Conservation (phyloP, 2,797 vertebrate species). For the Urocyon cinereoargenteus region DNA sequence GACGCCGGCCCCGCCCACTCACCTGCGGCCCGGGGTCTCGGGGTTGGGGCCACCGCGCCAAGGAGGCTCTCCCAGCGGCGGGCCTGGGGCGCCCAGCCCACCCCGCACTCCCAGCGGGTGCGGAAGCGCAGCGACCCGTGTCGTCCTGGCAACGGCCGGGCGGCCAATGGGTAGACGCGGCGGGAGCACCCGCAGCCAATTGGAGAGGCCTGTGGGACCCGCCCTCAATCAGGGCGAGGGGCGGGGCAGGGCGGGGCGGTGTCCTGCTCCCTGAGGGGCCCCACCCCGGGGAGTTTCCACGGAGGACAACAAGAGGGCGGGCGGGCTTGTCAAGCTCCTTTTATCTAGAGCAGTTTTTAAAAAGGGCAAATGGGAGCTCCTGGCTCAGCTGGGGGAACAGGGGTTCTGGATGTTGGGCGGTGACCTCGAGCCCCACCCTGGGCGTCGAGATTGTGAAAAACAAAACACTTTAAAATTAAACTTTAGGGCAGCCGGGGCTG, state of each 20-base stretch:
- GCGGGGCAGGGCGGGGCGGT: background rate
- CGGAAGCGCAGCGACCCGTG: conserved; percentile 24
- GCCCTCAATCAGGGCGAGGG: background rate
- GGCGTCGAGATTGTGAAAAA: background rate
- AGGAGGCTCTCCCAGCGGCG: fast-evolving
- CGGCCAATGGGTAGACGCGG: background rate
- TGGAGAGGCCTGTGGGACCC: fast-evolving
- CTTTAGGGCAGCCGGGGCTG: too few relatives aligned
- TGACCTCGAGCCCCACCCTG: background rate
- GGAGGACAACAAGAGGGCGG: too few relatives aligned
- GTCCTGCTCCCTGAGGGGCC: fast-evolving
- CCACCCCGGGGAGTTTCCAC: background rate
- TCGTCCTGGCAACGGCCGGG: conserved; percentile 56
- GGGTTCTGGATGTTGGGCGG: background rate
- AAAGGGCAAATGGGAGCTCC: background rate
- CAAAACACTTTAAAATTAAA: too few relatives aligned
- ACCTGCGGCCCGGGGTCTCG: too few relatives aligned
- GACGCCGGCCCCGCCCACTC: background rate
- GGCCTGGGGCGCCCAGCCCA: background rate
- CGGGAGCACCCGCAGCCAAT: conserved; percentile 10
- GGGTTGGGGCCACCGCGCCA: fast-evolving
- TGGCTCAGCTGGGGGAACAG: background rate
- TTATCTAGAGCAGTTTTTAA: background rate
- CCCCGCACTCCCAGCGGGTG: background rate
- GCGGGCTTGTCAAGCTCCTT: background rate